These are phyloP conservation scores for Prunella strophiata DNA, from an alignment of 2,797 vertebrate species.

Conservation along the genomic window DNA sequence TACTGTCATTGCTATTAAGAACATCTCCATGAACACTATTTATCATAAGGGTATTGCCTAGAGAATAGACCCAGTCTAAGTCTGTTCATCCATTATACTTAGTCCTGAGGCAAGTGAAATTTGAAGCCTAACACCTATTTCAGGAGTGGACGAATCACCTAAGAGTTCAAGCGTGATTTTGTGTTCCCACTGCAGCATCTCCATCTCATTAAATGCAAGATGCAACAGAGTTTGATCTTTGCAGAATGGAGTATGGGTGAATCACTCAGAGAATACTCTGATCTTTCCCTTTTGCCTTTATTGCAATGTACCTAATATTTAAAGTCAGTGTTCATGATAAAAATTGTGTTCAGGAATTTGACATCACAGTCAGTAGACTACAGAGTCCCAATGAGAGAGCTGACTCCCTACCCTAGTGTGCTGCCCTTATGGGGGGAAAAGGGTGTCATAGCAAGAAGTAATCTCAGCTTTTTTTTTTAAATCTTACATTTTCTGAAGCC, in stretches of 20 bases:
- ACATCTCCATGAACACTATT: background rate
- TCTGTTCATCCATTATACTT: background rate
- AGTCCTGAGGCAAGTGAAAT: background rate
- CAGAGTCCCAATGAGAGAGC: background rate
- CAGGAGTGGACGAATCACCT: rapidly evolving
- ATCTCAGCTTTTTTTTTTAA: background rate
- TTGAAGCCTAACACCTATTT: background rate
- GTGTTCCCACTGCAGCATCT: background rate
- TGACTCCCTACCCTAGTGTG: background rate
- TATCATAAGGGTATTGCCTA: background rate
- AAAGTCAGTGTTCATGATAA: background rate
- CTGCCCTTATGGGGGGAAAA: background rate
- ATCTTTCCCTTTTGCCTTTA: background rate
- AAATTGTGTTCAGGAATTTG: background rate
- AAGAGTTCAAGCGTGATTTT: background rate
- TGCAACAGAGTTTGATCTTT: background rate
- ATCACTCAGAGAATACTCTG: background rate
- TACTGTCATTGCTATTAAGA: background rate
- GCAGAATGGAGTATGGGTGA: background rate
- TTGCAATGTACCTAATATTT: background rate
- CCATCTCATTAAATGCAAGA: background rate
- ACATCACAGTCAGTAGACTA: background rate
- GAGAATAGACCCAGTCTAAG: background rate
- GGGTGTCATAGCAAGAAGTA: background rate
- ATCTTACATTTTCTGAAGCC: background rate